These are phyloP conservation scores for Latheticus oryzae DNA, from an alignment of 2,888 invertebrate species.

Conservation along the genomic window DNA sequence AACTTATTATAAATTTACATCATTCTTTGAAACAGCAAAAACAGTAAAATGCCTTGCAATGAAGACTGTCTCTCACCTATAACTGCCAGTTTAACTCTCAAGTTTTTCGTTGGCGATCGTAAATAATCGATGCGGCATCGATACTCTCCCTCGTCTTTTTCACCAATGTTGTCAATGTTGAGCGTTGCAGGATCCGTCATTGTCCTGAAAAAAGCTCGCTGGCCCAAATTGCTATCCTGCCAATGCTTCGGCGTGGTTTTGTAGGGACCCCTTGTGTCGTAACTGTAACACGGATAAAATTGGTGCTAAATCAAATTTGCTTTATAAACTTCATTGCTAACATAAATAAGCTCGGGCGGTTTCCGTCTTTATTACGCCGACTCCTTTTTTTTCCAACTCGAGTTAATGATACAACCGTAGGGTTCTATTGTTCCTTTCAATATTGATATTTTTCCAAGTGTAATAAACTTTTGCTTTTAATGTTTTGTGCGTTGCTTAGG, in stretches of 20 bases:
- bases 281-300: constrained; percentile 65
- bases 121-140: constrained; percentile 85
- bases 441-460: constrained; percentile 18
- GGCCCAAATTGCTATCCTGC: constrained; percentile 75
- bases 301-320: constrained; percentile 39
- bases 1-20: too few species aligned
- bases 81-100: constrained; percentile 78
- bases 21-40: too few species aligned
- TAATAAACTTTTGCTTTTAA: constrained; percentile 8
- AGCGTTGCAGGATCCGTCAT: constrained; percentile 76
- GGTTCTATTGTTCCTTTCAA: constrained; percentile 7
- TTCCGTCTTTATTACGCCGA: constrained; percentile 23
- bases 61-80: constrained; percentile 82
- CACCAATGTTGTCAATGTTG: constrained; percentile 73
- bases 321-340: constrained; percentile 29
- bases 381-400: constrained; percentile 6
- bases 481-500: too few species aligned
- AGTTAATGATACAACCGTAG: constrained; percentile 7
- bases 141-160: constrained; percentile 80
- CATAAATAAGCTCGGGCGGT: constrained; percentile 30
- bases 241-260: constrained; percentile 75
- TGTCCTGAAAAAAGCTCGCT: constrained; percentile 77
- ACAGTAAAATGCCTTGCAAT: too few species aligned
- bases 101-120: constrained; percentile 82
- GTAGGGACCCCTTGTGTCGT: constrained; percentile 74